Evolutionary conservation across 2,888 invertebrate genomes (phyloP), one percentile per base, ranked within the genome.

Genomic region (Heliconius ismenius): DNA sequence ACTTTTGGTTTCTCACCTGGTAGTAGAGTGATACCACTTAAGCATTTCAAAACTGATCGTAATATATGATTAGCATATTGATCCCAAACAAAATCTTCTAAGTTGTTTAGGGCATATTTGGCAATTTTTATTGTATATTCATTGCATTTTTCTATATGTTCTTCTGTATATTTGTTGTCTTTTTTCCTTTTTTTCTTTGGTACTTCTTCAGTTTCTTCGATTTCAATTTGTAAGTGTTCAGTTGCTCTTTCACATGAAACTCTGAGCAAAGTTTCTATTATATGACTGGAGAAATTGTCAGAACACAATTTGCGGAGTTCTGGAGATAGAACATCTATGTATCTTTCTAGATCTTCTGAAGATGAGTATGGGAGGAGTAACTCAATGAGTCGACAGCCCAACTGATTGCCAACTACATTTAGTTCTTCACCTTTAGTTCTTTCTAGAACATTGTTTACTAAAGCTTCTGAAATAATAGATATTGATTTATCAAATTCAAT

Each of bases 1-100:
- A 87, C 90, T 87, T 88, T 93, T 10, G 91, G 88, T 86, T 95
- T 85, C 84, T 95, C 87, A 80, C 91, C 91, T 39, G 95, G 86
- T 81, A 94, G 82, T 32, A 95, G 90, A 0, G 95, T 95, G 18
- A 97, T 93, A 1, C 97, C 97, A 21, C 96, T 95, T 0, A 97
- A 89, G 83, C 95, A 96, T 85, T 96, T 95, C n/a, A 97, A 87
- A 2, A 96, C 96, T 15, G 96, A 96, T 73, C 98, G 95, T 80
- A 98, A 91, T 9, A 98, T 95, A 84, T 97, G 96, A 89, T 96
- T 97, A 0, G 96, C 97, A 81, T 96, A 97, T 0, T 92, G 91
- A 86, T 98, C 97, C 95, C 96, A 96, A 0, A 97, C 95, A 84
- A 97, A 98, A 85, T 98, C 98, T 86, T 98, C 98, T 77, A 97